Evolutionary conservation across 2,113 vertebrate genomes (phyloP), one percentile per base, ranked within the genome.

Genomic region (Corythaeola cristata): DNA sequence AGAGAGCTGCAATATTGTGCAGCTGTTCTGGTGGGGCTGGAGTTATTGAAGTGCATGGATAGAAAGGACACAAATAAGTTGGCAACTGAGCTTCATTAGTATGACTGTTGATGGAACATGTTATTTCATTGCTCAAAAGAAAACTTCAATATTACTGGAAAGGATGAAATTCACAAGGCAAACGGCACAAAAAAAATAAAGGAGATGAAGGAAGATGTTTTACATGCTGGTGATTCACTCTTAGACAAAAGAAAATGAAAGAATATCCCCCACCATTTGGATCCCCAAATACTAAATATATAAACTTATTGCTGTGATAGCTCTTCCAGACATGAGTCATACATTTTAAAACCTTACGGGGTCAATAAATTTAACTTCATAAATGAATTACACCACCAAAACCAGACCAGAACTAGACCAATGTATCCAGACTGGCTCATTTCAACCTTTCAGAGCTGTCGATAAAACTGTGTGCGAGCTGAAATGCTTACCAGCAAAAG

Each of bases 241-340:
- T 39, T 41, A 96, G 63, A 95, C 87, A 91, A 68, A 92, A 91
- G 66, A 95, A 95, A 95, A 95, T 62, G 32, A 94, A 92, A 95
- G 67, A 96, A 55, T 56, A 89, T 68, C 59, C 71, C n/a, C 73
- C 90, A 75, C 5, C 44, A 53, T 68, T 89, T 97, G 56, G 90
- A 91, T 90, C 28, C 73, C 66, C 63, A 63, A 85, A 76, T 62
- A 71, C 64, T 72, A 96, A 87, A 82, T 73, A 89, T 74, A 95
- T 79, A 55, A 91, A 87, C 68, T 89, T 77, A 73, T 44, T 95
- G 91, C 77, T 85, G 37, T 58, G 87, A 92, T 89, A 85, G 66
- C 74, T 97, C 88, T 32, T 93, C 89, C 87, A 97, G 94, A 97
- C 92, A 85, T 97, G 95, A 97, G 77, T 97, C 97, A 97, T 85